Conservation (phyloP, 1,140 invertebrate species). For the Calycopis cecrops region DNA sequence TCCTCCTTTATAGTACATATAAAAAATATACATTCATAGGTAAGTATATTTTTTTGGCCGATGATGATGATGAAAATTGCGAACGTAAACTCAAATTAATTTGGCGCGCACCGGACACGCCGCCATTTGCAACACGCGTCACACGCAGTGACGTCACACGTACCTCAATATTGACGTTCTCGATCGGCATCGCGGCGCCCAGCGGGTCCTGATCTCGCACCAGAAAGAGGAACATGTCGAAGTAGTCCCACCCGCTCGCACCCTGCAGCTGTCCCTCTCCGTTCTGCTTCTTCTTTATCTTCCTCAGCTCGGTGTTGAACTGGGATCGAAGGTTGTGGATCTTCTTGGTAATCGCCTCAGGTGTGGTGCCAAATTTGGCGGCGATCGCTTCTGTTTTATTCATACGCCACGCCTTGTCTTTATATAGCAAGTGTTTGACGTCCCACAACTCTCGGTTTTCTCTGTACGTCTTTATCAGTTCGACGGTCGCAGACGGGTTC, state of each 20-base stretch:
- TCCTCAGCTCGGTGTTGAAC: constrained; percentile 62
- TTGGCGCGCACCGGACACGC: too few relatives aligned
- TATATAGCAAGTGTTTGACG: constrained; percentile 44
- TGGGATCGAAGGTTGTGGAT: constrained; percentile 62
- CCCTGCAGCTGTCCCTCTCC: constrained; percentile 28
- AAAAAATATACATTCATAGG: too few relatives aligned
- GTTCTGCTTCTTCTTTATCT: constrained; percentile 47
- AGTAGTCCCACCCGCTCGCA: constrained; percentile 62
- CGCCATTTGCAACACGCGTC: too few relatives aligned
- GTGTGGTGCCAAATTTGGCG: constrained; percentile 44
- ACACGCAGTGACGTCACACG: constrained; percentile 15
- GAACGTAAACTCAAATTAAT: too few relatives aligned
- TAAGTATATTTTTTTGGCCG: too few relatives aligned
- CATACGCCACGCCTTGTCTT: constrained; percentile 40
- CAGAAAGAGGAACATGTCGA: constrained; percentile 57
- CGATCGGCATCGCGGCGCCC: constrained; percentile 29
- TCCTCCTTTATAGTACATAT: too few relatives aligned
- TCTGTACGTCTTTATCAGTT: constrained; percentile 47
- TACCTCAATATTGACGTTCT: constrained; percentile 59
- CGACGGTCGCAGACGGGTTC: constrained; percentile 53
- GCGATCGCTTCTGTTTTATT: constrained; percentile 49
- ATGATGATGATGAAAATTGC: too few relatives aligned
- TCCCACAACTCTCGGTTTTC: constrained; percentile 62
- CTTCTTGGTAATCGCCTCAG: constrained; percentile 58
- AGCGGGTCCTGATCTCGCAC: constrained; percentile 43